phyloP scores from a whole-genome alignment of 1,140 invertebrate species.

The Pachyrhynchus sulphureomaculatus region DNA sequence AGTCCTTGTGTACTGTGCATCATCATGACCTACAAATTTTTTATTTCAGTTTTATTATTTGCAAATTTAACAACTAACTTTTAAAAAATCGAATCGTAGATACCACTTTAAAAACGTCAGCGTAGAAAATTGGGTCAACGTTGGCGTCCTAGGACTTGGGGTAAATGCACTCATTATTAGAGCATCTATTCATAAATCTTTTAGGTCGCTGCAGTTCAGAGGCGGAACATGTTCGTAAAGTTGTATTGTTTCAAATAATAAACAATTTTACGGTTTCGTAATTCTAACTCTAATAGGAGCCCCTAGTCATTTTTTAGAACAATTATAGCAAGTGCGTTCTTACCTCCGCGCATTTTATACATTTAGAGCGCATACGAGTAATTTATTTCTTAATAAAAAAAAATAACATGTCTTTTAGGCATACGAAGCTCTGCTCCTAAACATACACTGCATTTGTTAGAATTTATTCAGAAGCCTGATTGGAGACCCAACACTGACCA shows the following conservation, averaged over 20 bases:
- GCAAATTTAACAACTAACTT: slow-evolving; percentile 3
- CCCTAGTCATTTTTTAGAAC: too few species aligned
- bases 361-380: too few species aligned
- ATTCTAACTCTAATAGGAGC: too few species aligned
- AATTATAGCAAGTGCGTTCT: too few species aligned
- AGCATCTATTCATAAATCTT: slow-evolving; percentile 1
- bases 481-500: too few species aligned
- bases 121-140: slow-evolving; percentile 17
- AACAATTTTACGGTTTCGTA: too few species aligned
- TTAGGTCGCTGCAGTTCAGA: neutral
- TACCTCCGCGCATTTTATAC: too few species aligned
- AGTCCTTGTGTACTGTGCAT: slow-evolving; percentile 5
- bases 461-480: too few species aligned
- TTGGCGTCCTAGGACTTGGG: slow-evolving; percentile 17
- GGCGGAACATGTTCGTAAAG: neutral
- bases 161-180: slow-evolving; percentile 25
- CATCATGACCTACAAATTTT: slow-evolving; percentile 5
- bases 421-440: too few species aligned
- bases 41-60: slow-evolving; percentile 10
- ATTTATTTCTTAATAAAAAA: too few species aligned
- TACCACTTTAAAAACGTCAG: neutral
- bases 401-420: too few species aligned
- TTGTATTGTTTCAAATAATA: neutral
- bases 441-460: too few species aligned
- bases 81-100: neutral